phyloP scores from a whole-genome alignment of 2,888 invertebrate genomes.

The Biston stratarius region DNA sequence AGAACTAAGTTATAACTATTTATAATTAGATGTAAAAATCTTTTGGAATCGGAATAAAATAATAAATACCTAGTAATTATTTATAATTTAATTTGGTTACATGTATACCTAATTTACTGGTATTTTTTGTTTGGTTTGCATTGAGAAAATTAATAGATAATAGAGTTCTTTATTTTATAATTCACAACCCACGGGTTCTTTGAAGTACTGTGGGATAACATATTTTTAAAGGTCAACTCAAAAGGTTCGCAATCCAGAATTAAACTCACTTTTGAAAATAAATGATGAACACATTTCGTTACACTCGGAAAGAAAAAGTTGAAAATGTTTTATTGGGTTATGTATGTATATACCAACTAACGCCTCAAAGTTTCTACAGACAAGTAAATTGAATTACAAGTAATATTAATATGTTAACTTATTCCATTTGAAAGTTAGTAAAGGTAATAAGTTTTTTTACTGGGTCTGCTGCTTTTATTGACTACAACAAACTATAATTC shows the following conservation, averaged over 20 bases:
- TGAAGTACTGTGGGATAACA: constrained; percentile 32
- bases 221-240: constrained; percentile 40
- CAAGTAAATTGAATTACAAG: not conserved
- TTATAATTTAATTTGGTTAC: constrained; percentile 1
- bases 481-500: no score
- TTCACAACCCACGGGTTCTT: constrained; percentile 30
- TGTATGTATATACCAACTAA: not conserved
- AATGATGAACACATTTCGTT: constrained; percentile 28
- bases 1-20: no score
- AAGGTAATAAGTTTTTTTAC: no score
- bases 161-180: constrained; percentile 26
- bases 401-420: no score
- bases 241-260: constrained; percentile 39
- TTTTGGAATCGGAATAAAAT: not conserved
- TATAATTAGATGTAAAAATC: no score
- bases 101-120: no score
- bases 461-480: no score
- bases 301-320: constrained; percentile 16
- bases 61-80: no score
- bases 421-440: no score
- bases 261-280: constrained; percentile 29
- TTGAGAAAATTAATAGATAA: constrained; percentile 21
- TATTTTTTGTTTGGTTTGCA: constrained; percentile 18
- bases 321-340: constrained; percentile 17
- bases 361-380: constrained; percentile 7